A percentile compares a stretch with the other conserved stretches of the same genome.
phyloP scores from a whole-genome alignment of 2,888 invertebrate genomes.

The Tenodera sinensis region DNA sequence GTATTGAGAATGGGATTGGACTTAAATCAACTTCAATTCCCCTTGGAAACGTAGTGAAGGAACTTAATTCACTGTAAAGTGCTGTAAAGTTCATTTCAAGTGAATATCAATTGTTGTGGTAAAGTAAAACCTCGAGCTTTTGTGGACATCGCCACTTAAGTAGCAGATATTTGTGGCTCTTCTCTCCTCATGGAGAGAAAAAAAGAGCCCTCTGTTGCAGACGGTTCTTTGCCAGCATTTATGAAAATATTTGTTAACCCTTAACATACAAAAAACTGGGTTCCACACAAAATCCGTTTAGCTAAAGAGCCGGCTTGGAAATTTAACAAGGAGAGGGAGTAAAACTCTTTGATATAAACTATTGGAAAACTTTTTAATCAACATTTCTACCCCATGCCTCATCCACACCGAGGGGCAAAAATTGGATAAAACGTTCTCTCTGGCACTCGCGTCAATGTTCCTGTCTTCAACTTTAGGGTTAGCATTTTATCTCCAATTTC shows the following conservation, averaged over 20 bases:
- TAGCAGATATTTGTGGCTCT: no score
- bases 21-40: no score
- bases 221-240: background rate
- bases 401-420: background rate
- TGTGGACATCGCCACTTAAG: no score
- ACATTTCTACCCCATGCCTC: background rate
- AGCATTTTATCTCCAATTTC: no score
- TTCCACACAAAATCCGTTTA: background rate
- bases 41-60: no score
- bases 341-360: background rate
- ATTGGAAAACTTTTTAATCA: slow-evolving; percentile 13
- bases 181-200: no score
- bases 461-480: background rate
- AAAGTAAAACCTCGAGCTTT: no score
- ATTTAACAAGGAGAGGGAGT: background rate
- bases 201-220: no score
- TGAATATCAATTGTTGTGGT: no score
- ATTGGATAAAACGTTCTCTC: background rate
- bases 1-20: no score
- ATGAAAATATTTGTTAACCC: background rate
- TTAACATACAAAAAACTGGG: background rate
- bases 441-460: background rate
- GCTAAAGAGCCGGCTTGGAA: background rate
- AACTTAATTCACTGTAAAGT: no score
- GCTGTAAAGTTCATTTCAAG: no score